Evolutionary conservation across 2,888 invertebrate species (phyloP).

Genomic region (Aphidoletes aphidimyza): DNA sequence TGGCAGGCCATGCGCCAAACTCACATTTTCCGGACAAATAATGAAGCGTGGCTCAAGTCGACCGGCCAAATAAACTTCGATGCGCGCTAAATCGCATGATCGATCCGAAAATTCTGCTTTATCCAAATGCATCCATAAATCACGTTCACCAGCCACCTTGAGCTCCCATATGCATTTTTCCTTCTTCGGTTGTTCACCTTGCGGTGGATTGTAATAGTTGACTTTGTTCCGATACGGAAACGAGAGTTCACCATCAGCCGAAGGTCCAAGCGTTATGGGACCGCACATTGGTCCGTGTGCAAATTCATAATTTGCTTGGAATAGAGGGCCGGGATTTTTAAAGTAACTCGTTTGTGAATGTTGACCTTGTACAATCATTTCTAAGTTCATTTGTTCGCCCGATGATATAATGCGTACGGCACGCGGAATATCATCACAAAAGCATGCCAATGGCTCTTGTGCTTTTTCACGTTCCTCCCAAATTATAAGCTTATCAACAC

Average conservation of each 20-base stretch:
- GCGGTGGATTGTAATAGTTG: slow-evolving; percentile 69
- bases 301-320: slow-evolving; percentile 88
- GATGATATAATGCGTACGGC: slow-evolving; percentile 79
- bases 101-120: slow-evolving; percentile 86
- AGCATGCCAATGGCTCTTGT: slow-evolving; percentile 77
- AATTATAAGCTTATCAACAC: slow-evolving; percentile 83
- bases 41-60: slow-evolving; percentile 80
- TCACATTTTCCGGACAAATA: slow-evolving; percentile 87
- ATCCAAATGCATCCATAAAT: slow-evolving; percentile 88
- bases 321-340: slow-evolving; percentile 84
- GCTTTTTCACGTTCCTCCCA: slow-evolving; percentile 81
- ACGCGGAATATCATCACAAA: slow-evolving; percentile 74
- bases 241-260: slow-evolving; percentile 86
- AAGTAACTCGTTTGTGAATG: slow-evolving; percentile 89
- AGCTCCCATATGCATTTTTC: slow-evolving; percentile 86
- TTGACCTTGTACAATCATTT: slow-evolving; percentile 83
- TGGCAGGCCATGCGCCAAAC: slow-evolving; percentile 81
- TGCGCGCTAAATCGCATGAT: slow-evolving; percentile 86
- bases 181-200: slow-evolving; percentile 68
- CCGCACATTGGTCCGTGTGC: slow-evolving; percentile 90
- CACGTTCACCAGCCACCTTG: slow-evolving; percentile 82
- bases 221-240: slow-evolving; percentile 87
- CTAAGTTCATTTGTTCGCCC: slow-evolving; percentile 83
- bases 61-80: slow-evolving; percentile 82
- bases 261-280: slow-evolving; percentile 81